phyloP scores from a whole-genome alignment of 2,888 invertebrate species.

The Sycophila texana region DNA sequence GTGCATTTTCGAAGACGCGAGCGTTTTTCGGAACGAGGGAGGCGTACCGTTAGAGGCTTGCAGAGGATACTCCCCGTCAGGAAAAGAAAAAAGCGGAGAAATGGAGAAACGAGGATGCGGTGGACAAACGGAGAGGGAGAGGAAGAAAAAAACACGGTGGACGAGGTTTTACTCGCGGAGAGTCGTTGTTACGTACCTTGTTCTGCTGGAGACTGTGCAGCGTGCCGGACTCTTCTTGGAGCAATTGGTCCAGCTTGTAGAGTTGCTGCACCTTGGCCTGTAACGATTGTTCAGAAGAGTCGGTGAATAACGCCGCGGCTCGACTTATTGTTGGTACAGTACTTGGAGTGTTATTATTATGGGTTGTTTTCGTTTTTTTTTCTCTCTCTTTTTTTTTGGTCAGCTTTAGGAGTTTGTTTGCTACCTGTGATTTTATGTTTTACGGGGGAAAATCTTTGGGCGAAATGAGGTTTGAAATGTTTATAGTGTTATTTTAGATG shows the following conservation, averaged over 20 bases:
- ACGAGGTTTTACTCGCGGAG: neutral
- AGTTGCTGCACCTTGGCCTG: slow-evolving; percentile 86
- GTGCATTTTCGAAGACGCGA: too few species aligned
- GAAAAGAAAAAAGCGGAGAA: slow-evolving; percentile 7
- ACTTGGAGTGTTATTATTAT: neutral
- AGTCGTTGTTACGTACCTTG: slow-evolving; percentile 76
- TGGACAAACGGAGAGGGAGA: neutral
- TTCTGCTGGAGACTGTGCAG: slow-evolving; percentile 85
- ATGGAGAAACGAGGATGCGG: too few species aligned
- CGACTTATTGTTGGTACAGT: neutral
- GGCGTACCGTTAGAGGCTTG: neutral
- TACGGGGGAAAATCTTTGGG: too few species aligned
- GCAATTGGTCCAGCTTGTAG: slow-evolving; percentile 84
- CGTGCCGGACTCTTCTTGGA: slow-evolving; percentile 86
- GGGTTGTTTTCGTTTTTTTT: slow-evolving; percentile 12
- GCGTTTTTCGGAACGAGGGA: too few species aligned
- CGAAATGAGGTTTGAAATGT: too few species aligned
- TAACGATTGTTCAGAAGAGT: slow-evolving; percentile 56
- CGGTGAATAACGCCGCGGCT: slow-evolving; percentile 4
- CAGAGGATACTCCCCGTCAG: too few species aligned
- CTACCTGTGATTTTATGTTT: neutral
- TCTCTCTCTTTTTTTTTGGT: neutral
- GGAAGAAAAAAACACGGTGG: slow-evolving; percentile 7
- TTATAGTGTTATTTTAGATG: neutral
- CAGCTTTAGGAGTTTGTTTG: neutral